Percentiles rank a stretch among this genome's conserved stretches.
phyloP scores from a whole-genome alignment of 2,888 invertebrate genomes.

The Acronicta leporina region DNA sequence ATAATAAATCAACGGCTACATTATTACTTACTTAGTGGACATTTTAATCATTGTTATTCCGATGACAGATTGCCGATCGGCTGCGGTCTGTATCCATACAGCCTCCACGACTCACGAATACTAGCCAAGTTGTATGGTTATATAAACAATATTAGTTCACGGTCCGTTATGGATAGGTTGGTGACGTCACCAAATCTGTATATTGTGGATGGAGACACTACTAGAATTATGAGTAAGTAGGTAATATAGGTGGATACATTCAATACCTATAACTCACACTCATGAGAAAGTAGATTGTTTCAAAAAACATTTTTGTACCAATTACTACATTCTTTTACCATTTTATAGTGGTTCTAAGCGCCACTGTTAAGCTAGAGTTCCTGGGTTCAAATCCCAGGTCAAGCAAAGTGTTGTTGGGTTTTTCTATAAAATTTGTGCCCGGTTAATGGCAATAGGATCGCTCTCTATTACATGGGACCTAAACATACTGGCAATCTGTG shows the following conservation, averaged over 20 bases:
- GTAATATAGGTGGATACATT: no score
- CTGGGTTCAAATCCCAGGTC: no score
- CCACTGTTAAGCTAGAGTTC: no score
- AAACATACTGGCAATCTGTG: no score
- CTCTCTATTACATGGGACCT: no score
- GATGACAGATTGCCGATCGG: conserved; percentile 76
- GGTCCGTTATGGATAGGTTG: conserved; percentile 26
- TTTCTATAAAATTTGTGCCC: no score
- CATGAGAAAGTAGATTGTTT: no score
- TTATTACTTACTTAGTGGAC: conserved; percentile 79
- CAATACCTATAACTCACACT: neutral
- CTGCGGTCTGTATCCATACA: conserved; percentile 61
- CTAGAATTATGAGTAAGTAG: neutral
- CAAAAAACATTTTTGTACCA: no score
- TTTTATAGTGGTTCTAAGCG: no score
- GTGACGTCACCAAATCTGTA: conserved; percentile 47
- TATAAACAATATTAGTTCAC: conserved; percentile 43
- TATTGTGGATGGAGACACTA: conserved; percentile 2
- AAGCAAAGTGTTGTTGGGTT: no score
- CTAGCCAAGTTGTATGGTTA: conserved; percentile 28
- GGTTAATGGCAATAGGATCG: no score
- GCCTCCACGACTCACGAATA: conserved; percentile 52
- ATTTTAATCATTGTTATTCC: conserved; percentile 78
- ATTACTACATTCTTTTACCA: no score
- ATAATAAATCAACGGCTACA: conserved; percentile 79